These are phyloP conservation scores for Sinotaia quadrata DNA, from an alignment of 2,888 invertebrate species.

Conservation along the genomic window DNA sequence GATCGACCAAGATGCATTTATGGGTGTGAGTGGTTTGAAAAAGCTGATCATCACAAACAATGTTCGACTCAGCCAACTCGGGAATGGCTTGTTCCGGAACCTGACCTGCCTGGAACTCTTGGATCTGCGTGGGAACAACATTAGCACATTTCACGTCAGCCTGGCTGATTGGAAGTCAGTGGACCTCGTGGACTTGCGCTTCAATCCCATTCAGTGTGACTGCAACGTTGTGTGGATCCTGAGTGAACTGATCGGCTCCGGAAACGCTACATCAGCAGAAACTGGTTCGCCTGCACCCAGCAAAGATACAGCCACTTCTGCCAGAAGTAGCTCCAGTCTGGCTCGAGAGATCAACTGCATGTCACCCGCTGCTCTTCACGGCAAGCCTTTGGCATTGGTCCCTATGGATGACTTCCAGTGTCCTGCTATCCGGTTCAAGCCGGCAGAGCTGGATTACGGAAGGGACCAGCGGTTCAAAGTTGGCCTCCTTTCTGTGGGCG, in stretches of 20 bases:
- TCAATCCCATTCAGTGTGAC: slow-evolving; percentile 26
- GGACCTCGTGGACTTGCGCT: slow-evolving; percentile 18
- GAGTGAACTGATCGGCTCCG: background rate
- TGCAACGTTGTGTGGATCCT: slow-evolving; percentile 29
- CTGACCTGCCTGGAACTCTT: slow-evolving; percentile 12
- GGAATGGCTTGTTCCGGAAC: slow-evolving; percentile 9
- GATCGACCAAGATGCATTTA: slow-evolving; percentile 22
- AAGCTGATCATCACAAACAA: slow-evolving; percentile 24
- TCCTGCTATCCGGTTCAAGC: background rate
- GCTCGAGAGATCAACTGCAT: slow-evolving; percentile 13
- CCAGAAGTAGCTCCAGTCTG: background rate
- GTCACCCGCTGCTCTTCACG: slow-evolving; percentile 1
- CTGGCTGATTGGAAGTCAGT: slow-evolving; percentile 21
- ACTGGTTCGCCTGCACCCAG: background rate
- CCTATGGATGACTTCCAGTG: slow-evolving; percentile 5
- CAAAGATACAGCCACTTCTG: background rate
- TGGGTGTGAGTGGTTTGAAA: slow-evolving; percentile 16
- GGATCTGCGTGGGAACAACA: slow-evolving; percentile 24
- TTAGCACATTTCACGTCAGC: slow-evolving; percentile 7
- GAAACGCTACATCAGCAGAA: background rate
- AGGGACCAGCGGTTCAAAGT: slow-evolving; percentile 17
- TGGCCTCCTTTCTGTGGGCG: slow-evolving; percentile 22
- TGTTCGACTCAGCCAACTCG: slow-evolving; percentile 14
- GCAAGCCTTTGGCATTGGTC: slow-evolving; percentile 13
- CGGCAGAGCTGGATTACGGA: background rate